These are phyloP conservation scores for Muricea muricata DNA, from an alignment of 92 coral and sea anemone genomes.

Conservation along the genomic window DNA sequence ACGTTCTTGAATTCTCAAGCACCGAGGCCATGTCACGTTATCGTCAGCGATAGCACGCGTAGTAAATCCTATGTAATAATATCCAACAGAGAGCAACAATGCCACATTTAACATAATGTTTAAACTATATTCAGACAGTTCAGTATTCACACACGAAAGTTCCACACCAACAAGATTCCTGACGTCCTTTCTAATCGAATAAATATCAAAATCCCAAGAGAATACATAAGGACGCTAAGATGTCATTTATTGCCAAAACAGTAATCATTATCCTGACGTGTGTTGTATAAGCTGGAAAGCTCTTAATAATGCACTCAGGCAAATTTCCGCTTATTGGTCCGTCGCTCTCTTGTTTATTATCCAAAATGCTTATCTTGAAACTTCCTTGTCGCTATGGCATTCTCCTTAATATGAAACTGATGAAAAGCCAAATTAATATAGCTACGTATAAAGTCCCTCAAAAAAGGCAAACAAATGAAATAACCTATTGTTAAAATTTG, in stretches of 20 bases:
- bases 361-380: neutral
- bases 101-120: neutral
- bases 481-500: too few relatives aligned
- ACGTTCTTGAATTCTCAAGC: constrained; percentile 31
- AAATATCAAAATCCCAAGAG: neutral
- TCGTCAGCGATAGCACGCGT: constrained; percentile 7
- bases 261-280: neutral
- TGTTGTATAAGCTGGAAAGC: neutral
- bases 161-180: neutral
- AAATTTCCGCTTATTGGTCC: constrained; percentile 33
- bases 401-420: neutral
- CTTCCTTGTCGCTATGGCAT: constrained; percentile 8
- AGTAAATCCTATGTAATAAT: constrained; percentile 1
- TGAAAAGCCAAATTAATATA: neutral
- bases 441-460: too few relatives aligned
- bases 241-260: neutral
- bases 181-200: neutral
- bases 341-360: neutral
- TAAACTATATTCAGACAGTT: neutral
- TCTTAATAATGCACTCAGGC: constrained; percentile 33
- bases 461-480: too few relatives aligned
- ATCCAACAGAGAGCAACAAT: neutral
- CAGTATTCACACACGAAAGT: neutral
- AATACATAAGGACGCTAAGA: neutral
- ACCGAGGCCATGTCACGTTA: constrained; percentile 11